These are phyloP conservation scores for Malurus leucopterus DNA, from an alignment of 2,797 vertebrate genomes.

Conservation along the genomic window DNA sequence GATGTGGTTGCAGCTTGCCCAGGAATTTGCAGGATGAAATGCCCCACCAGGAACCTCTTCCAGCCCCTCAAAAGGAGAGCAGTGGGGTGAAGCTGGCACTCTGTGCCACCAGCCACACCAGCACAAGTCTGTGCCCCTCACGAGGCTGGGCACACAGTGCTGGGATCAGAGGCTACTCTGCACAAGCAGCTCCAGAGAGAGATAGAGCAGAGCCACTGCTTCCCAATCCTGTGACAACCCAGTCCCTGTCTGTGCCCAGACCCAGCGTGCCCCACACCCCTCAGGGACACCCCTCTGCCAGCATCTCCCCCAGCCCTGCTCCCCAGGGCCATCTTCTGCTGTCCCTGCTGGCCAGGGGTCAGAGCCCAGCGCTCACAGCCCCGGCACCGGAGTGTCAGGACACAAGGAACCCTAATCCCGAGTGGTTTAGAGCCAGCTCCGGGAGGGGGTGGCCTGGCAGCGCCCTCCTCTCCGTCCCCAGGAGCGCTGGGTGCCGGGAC, in stretches of 20 bases:
- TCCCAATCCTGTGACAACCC: background rate
- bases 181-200: background rate
- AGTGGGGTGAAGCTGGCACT: background rate
- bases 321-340: background rate
- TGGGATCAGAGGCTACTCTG: fast-evolving
- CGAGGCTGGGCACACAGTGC: fast-evolving
- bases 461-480: background rate
- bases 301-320: too few relatives aligned
- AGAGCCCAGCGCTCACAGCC: background rate
- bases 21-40: background rate
- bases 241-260: background rate
- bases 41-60: constrained; percentile 12
- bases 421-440: background rate
- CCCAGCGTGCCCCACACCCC: background rate
- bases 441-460: background rate
- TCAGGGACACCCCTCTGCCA: background rate
- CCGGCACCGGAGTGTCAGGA: background rate
- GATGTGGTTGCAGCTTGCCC: background rate
- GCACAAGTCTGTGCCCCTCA: fast-evolving
- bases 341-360: background rate
- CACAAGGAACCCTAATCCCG: background rate
- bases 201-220: background rate
- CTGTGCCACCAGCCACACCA: background rate
- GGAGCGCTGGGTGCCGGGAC: background rate
- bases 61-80: background rate